Evolutionary conservation across 2,113 vertebrate genomes (phyloP), one percentile per base, ranked within the genome.

Genomic region (Pteronura brasiliensis): DNA sequence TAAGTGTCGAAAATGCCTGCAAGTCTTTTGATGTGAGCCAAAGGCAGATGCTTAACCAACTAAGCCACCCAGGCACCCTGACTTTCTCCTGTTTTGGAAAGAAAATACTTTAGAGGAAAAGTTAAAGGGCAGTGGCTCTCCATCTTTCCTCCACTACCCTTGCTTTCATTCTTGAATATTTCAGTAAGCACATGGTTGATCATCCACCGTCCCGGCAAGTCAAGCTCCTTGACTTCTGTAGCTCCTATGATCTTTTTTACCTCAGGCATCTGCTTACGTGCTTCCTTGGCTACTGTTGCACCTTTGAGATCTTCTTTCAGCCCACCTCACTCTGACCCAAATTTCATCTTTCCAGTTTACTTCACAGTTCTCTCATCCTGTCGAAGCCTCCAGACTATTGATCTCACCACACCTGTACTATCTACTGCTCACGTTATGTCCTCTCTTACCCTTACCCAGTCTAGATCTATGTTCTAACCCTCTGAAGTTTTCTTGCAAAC

Each of bases 251-350:
- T 36, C 14, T 44, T 6, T 52, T 47, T 31, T 84, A 13, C 52
- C 39, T 44, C 21, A n/a, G 31, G 23, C 29, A 3, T n/a, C 77
- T 2, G 2, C 49, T 9, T 29, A 6, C 0, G 11, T 13, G 21
- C 36, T 34, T 39, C 13, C 55, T 25, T 61, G 52, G 49, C 20
- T n/a, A 8, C 31, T 36, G 52, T 52, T 18, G 14, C 21, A 2
- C 34, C 31, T 59, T 59, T 72, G 39, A 44, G 27, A 2, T 21
- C 39, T 59, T 10, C 5, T 47, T 15, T 47, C 65, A 36, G 12
- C 20, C 36, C 7, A 7, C 18, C 36, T 44, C 47, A 21, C 29
- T 82, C 39, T 47, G 25, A 36, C 6, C 42, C 36, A 8, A 6
- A n/a, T 20, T 18, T n/a, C 21, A n/a, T 59, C 90, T 42, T 59